Percentiles rank a stretch among this genome's conserved stretches.
phyloP scores from a whole-genome alignment of 1,140 invertebrate species.

The Pseudomyrmex dendroicus region DNA sequence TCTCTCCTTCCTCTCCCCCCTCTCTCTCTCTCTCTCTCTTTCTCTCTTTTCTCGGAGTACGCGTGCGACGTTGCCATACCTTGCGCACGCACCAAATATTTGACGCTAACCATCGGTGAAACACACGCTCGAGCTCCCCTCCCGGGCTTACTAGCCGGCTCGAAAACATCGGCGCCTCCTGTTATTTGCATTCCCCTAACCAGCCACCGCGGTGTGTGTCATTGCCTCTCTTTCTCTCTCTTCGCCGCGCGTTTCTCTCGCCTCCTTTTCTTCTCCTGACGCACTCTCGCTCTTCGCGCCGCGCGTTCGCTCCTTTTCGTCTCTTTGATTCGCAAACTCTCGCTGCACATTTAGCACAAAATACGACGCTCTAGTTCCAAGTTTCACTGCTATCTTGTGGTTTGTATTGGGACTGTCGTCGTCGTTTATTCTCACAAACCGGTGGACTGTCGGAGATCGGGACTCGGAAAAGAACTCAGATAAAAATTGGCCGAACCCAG shows the following conservation, averaged over 20 bases:
- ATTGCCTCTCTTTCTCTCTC: slow-evolving; percentile 75
- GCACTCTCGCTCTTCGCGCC: slow-evolving; percentile 38
- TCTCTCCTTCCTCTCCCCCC: slow-evolving; percentile 46
- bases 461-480: slow-evolving; percentile 4
- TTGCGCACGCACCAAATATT: slow-evolving; percentile 84
- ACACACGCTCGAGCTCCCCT: slow-evolving; percentile 78
- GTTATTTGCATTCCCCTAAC: slow-evolving; percentile 84
- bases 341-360: slow-evolving; percentile 39
- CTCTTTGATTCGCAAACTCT: slow-evolving; percentile 47
- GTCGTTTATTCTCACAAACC: slow-evolving; percentile 17
- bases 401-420: neutral
- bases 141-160: slow-evolving; percentile 82
- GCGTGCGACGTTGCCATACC: slow-evolving; percentile 82
- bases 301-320: slow-evolving; percentile 59
- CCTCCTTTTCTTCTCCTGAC: slow-evolving; percentile 50
- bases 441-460: neutral
- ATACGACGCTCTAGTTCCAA: slow-evolving; percentile 44
- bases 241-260: slow-evolving; percentile 25
- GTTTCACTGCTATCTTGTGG: slow-evolving; percentile 27
- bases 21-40: slow-evolving; percentile 55
- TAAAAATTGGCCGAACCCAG: neutral
- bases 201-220: slow-evolving; percentile 73
- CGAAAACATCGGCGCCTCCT: slow-evolving; percentile 84
- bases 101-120: slow-evolving; percentile 85
- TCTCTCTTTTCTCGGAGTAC: slow-evolving; percentile 56